Conservation (phyloP, 2,888 invertebrate species). For the Ashinkailepas kermadecensis region DNA sequence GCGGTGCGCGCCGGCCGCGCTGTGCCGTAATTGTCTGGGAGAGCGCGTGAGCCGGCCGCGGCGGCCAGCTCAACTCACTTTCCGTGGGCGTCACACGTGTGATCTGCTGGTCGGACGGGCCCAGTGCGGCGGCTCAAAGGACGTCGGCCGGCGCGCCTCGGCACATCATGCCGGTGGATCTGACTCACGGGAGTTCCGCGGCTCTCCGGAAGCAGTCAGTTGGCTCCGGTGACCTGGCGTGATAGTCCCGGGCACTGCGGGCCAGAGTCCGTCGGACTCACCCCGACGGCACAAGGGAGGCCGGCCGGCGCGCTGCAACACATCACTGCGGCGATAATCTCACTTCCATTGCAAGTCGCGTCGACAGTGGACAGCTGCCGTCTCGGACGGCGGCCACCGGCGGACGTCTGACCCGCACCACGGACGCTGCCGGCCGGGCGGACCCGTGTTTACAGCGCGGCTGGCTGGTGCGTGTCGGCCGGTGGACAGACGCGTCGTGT, state of each 20-base stretch:
- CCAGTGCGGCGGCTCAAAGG: too few species aligned
- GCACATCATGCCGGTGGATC: neutral
- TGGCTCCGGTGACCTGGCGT: neutral
- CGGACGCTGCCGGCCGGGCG: neutral
- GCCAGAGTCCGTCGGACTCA: too few species aligned
- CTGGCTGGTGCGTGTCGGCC: neutral
- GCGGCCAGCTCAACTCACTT: conserved; percentile 5
- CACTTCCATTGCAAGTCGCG: too few species aligned
- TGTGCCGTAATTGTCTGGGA: neutral
- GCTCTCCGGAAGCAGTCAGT: neutral
- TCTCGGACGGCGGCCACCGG: too few species aligned
- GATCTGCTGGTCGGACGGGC: neutral
- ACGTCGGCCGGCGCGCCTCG: neutral
- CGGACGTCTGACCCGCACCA: too few species aligned
- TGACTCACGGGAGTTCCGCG: neutral
- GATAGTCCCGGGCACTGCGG: too few species aligned
- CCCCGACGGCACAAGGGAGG: too few species aligned
- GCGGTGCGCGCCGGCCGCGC: neutral
- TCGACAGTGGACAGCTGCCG: too few species aligned
- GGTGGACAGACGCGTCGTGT: neutral
- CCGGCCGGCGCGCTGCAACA: too few species aligned
- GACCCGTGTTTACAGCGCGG: neutral
- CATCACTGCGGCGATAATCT: too few species aligned
- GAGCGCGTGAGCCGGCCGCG: neutral
- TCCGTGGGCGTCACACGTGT: neutral